Conservation (phyloP, 2,113 vertebrate species). For the Ictidomys tridecemlineatus region DNA sequence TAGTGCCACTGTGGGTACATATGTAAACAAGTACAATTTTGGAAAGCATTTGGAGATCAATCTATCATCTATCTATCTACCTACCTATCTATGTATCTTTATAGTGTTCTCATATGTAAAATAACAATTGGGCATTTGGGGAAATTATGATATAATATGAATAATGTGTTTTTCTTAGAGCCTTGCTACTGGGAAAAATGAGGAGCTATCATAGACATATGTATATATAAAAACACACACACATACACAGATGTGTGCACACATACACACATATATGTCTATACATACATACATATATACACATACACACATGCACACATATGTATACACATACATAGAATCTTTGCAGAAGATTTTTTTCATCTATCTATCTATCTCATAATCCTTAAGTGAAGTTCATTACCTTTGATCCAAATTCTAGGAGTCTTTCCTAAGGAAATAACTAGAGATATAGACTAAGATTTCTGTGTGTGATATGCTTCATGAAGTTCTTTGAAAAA, state of each 20-base stretch:
- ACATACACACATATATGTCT: no score
- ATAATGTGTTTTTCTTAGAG: background rate
- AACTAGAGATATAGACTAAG: background rate
- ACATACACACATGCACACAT: background rate
- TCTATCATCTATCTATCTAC: background rate
- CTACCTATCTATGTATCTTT: background rate
- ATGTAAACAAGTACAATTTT: background rate
- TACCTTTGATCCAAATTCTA: slow-evolving; percentile 9
- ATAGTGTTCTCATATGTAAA: background rate
- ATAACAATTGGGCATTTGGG: background rate
- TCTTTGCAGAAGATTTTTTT: no score
- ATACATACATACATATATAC: no score
- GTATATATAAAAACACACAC: background rate
- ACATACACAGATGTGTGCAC: no score
- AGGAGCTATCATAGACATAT: background rate
- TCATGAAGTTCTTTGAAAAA: background rate
- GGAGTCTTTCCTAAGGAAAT: background rate
- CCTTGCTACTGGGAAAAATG: background rate
- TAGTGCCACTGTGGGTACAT: background rate
- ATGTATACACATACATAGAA: background rate
- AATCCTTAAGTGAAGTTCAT: background rate
- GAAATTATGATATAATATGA: slow-evolving; percentile 13
- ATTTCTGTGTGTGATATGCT: background rate
- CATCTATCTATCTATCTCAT: no score
- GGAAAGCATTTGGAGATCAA: background rate